phyloP scores from a whole-genome alignment of 2,888 invertebrate species.

The Rotaria magnacalcarata region DNA sequence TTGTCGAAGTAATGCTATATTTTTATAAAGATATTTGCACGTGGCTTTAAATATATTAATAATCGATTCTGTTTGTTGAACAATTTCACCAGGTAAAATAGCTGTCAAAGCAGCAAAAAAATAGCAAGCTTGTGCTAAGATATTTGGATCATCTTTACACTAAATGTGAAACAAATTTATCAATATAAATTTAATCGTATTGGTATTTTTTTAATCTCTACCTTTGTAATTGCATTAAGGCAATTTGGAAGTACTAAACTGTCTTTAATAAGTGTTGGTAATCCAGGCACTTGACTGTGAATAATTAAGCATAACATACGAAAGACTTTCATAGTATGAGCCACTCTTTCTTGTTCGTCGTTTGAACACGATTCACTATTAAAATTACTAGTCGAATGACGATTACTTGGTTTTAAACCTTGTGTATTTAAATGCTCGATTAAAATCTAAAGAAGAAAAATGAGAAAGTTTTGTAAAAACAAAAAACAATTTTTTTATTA shows the following conservation, averaged over 20 bases:
- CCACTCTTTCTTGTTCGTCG: background rate
- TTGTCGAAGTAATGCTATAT: background rate
- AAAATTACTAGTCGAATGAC: background rate
- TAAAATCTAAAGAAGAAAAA: background rate
- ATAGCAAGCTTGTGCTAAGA: slow-evolving; percentile 16
- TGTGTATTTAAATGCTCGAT: slow-evolving; percentile 23
- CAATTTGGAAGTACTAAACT: background rate
- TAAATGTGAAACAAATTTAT: background rate
- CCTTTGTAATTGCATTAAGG: slow-evolving; percentile 19
- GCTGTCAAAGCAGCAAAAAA: slow-evolving; percentile 21
- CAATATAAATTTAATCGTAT: background rate
- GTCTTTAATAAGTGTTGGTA: background rate
- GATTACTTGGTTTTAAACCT: slow-evolving; percentile 18
- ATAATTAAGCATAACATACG: slow-evolving; percentile 24
- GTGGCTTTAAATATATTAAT: slow-evolving; percentile 7
- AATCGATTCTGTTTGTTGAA: background rate
- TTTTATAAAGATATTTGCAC: background rate
- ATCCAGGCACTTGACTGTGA: background rate
- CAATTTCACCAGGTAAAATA: slow-evolving; percentile 3
- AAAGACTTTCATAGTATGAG: slow-evolving; percentile 22
- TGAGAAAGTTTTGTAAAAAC: too few species aligned
- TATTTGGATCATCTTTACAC: slow-evolving; percentile 22
- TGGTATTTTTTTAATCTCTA: background rate
- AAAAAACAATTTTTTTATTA: too few species aligned
- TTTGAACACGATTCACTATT: background rate